Percentiles rank a stretch among this genome's conserved stretches.
Evolutionary conservation across 2,113 vertebrate genomes (phyloP).

Genomic region (Pao palembangensis): DNA sequence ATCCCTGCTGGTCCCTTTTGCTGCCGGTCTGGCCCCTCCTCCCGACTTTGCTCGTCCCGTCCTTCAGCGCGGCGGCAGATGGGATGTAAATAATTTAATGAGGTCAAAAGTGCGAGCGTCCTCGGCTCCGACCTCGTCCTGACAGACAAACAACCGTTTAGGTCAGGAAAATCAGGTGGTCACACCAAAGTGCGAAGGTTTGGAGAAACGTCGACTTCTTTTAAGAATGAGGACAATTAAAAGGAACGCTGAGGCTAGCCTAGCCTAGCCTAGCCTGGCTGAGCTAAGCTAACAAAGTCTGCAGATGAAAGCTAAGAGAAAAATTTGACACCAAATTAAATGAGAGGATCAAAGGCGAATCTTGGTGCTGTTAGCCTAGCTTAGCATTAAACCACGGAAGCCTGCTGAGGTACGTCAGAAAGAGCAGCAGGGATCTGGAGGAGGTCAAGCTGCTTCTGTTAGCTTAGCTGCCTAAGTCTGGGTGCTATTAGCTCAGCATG

Average conservation of each 20-base stretch:
- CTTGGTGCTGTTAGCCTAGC: neutral
- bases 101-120: constrained; percentile 70
- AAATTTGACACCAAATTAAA: neutral
- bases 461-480: neutral
- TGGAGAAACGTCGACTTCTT: too few relatives aligned
- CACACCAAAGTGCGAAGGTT: too few relatives aligned
- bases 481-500: neutral
- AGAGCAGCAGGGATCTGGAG: too few relatives aligned
- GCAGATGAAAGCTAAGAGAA: neutral
- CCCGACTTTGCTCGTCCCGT: constrained; percentile 44
- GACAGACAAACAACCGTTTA: neutral
- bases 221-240: too few relatives aligned
- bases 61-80: constrained; percentile 73
- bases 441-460: too few relatives aligned
- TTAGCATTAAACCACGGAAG: neutral
- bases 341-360: neutral
- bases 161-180: too few relatives aligned
- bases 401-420: too few relatives aligned
- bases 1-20: constrained; percentile 76
- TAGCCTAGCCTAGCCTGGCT: too few relatives aligned
- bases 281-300: too few relatives aligned
- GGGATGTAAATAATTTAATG: constrained; percentile 77
- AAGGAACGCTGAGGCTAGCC: too few relatives aligned
- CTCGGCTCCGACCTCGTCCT: constrained; percentile 8
- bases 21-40: constrained; percentile 46